Conservation (phyloP, 2,888 invertebrate genomes). For the Xestia sexstrigata region DNA sequence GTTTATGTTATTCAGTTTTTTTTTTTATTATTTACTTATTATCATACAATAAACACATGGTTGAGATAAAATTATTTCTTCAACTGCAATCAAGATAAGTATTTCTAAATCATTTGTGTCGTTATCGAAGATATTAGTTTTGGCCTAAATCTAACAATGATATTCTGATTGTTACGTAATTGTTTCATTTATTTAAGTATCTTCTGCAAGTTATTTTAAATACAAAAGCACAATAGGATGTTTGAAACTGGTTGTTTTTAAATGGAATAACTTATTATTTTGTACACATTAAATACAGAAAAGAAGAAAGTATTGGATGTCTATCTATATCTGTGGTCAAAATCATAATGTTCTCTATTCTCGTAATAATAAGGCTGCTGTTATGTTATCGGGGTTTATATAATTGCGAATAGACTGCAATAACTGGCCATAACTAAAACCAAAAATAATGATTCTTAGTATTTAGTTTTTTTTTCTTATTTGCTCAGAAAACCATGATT, state of each 20-base stretch:
- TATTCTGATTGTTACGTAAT: conserved; percentile 27
- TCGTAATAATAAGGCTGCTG: too few species aligned
- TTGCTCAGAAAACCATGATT: conserved; percentile 43
- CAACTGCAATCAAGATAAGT: neutral
- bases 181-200: conserved; percentile 24
- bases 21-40: neutral
- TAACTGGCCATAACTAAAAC: conserved; percentile 36
- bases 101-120: neutral
- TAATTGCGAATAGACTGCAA: neutral
- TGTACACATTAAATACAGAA: too few species aligned
- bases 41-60: too few species aligned
- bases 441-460: conserved; percentile 30
- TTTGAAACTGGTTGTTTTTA: neutral
- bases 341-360: neutral
- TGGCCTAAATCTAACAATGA: conserved; percentile 28
- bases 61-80: neutral
- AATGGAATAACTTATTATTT: neutral
- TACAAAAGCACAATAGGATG: neutral
- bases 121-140: conserved; percentile 28
- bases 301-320: too few species aligned
- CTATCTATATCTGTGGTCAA: too few species aligned
- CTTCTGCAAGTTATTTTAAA: conserved; percentile 14
- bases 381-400: neutral
- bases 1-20: neutral
- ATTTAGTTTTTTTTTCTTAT: conserved; percentile 14